Percentiles rank a stretch among this genome's conserved stretches.
phyloP scores from a whole-genome alignment of 2,888 invertebrate genomes.

The Buathra laborator region DNA sequence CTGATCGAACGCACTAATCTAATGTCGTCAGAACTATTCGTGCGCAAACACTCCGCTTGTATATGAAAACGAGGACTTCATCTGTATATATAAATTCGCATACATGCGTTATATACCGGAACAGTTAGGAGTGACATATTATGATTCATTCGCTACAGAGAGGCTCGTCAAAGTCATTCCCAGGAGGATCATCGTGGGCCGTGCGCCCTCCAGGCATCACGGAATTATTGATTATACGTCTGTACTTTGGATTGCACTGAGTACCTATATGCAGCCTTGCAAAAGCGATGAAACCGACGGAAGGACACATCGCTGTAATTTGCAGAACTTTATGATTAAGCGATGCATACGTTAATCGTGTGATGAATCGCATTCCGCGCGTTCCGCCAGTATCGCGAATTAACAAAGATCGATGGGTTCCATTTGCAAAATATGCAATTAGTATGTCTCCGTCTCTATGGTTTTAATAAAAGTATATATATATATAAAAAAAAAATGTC shows the following conservation, averaged over 20 bases:
- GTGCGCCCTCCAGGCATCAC: conserved; percentile 23
- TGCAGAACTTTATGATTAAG: conserved; percentile 27
- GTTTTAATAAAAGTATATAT: not conserved
- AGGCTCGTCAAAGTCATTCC: conserved; percentile 45
- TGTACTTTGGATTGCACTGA: not conserved
- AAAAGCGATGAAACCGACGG: conserved; percentile 1
- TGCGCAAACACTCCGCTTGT: not conserved
- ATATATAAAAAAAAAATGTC: no score
- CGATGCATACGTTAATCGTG: conserved; percentile 3
- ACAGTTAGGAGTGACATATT: conserved; percentile 32
- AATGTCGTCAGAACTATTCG: not conserved
- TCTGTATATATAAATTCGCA: not conserved
- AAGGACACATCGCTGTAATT: not conserved
- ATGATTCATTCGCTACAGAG: conserved; percentile 40
- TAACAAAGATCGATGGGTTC: not conserved
- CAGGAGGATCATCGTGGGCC: conserved; percentile 24
- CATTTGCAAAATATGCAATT: no score
- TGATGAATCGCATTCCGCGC: not conserved
- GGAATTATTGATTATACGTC: conserved; percentile 40
- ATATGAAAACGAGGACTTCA: not conserved
- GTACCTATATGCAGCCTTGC: not conserved
- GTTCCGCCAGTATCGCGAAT: not conserved
- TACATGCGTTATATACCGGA: conserved; percentile 25
- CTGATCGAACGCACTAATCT: conserved; percentile 2
- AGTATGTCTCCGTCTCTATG: no score